Evolutionary conservation across 2,797 vertebrate species (phyloP).

Genomic region (Melanotaenia parkinsoni): DNA sequence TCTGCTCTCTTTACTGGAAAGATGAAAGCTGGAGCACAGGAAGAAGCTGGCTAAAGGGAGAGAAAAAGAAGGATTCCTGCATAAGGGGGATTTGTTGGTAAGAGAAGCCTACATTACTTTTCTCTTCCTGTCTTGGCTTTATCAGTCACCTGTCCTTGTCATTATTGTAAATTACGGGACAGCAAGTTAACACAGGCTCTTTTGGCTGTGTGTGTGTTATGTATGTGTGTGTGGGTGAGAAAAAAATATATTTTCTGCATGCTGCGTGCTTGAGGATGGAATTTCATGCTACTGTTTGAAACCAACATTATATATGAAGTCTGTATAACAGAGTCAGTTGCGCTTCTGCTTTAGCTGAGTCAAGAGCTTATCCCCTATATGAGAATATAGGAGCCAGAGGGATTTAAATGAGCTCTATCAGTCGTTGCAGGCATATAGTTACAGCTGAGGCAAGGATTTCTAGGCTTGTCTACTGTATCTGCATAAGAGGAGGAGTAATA

Average conservation of each 20-base stretch:
- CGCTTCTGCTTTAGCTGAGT: constrained; percentile 60
- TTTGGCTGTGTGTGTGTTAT: constrained; percentile 10
- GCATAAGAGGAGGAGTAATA: constrained; percentile 79
- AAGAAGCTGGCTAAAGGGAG: constrained; percentile 63
- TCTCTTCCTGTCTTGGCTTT: constrained; percentile 42
- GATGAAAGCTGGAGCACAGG: constrained; percentile 65
- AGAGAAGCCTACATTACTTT: constrained; percentile 66
- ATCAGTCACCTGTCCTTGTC: constrained; percentile 51
- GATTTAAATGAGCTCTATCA: constrained; percentile 44
- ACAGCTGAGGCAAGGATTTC: constrained; percentile 64
- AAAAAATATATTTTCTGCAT: constrained; percentile 54
- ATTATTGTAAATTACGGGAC: constrained; percentile 46
- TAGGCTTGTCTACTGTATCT: constrained; percentile 72
- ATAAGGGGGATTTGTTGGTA: constrained; percentile 67
- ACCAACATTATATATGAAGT: constrained; percentile 33
- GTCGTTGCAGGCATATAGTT: constrained; percentile 48
- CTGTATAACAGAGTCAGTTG: constrained; percentile 41
- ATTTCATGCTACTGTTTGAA: constrained; percentile 44
- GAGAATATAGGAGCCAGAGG: constrained; percentile 27
- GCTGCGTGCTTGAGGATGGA: constrained; percentile 57
- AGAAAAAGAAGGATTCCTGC: constrained; percentile 59
- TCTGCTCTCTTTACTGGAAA: constrained; percentile 39
- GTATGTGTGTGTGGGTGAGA: constrained; percentile 37
- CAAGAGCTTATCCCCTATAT: constrained; percentile 42
- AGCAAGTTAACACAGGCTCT: constrained; percentile 33